Percentiles rank a stretch among this genome's conserved stretches.
Evolutionary conservation across 2,113 vertebrate genomes (phyloP).

Genomic region (Callopanchax toddi): DNA sequence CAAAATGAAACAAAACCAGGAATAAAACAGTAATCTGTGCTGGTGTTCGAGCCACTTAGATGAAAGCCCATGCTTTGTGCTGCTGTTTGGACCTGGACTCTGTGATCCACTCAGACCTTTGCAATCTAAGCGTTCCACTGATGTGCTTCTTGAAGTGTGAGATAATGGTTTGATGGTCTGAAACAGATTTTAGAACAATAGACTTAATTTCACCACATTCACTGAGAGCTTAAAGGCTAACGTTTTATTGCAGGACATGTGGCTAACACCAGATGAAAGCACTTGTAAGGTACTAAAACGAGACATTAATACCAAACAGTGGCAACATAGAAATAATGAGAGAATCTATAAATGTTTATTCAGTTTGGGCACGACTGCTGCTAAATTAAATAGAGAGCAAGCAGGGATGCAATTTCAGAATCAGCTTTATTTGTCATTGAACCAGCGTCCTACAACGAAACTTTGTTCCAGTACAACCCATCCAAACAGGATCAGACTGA

Average conservation of each 20-base stretch:
- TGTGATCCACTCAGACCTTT: slow-evolving; percentile 28
- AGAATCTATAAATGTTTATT: no score
- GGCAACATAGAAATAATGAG: background rate
- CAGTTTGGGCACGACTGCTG: slow-evolving; percentile 1
- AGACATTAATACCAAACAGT: background rate
- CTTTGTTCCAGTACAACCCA: no score
- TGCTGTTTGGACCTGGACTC: slow-evolving; percentile 19
- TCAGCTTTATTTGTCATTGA: no score
- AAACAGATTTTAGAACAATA: slow-evolving; percentile 30
- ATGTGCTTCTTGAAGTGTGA: slow-evolving; percentile 22
- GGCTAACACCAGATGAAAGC: slow-evolving; percentile 4
- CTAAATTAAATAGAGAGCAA: background rate
- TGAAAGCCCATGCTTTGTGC: slow-evolving; percentile 2
- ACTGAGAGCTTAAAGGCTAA: slow-evolving; percentile 28
- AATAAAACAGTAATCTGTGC: no score
- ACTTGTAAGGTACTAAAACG: slow-evolving; percentile 13
- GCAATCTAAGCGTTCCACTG: slow-evolving; percentile 13
- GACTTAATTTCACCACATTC: slow-evolving; percentile 18
- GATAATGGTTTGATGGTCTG: slow-evolving; percentile 21
- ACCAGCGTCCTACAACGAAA: no score
- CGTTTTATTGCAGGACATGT: slow-evolving; percentile 6
- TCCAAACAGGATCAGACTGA: no score
- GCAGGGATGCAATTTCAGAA: background rate
- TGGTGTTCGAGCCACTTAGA: background rate
- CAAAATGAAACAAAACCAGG: no score